Evolutionary conservation across 1,140 invertebrate genomes (phyloP), one percentile per base, ranked within the genome.

Genomic region (Pristionchus pacificus): DNA sequence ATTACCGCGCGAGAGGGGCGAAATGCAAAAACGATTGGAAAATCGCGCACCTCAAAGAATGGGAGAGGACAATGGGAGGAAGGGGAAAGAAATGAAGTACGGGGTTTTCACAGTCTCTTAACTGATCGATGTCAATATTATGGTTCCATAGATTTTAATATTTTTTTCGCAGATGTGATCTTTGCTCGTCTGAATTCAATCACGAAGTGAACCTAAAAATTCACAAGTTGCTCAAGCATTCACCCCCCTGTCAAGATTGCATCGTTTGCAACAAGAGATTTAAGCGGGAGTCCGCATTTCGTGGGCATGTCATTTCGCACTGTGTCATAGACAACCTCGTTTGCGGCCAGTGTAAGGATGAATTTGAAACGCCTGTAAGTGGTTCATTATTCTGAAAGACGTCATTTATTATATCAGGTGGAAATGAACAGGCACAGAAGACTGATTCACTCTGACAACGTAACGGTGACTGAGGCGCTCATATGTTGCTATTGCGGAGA

Each of bases 281-380:
- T 58, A 30, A n/a, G n/a, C 58, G 71, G 6, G 67, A 63, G 24
- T 6, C 65, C 14, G 71, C 65, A 24, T 69, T 25, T 24, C n/a
- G 62, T 19, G 71, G 60, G 14, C 71, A 73, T 65, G 3, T 73
- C 19, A 73, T 58, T 38, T 33, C 33, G 24, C 71, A 73, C 33
- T 24, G 30, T 2, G 58, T 31, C 33, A 0, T 31, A 1, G 71
- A 73, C 30, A 2, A 24, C 29, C 24, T 63, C 27, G 3, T n/a
- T 6, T 73, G 71, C 38, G 25, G 30, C 1, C 15, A 31, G 14
- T 73, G 71, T 24, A 28, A 31, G 27, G 2, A 27, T 13, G 65
- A 68, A 57, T 73, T 73, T 29, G 30, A 68, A n/a, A 63, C 19
- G 59, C 64, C 67, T 25, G 3, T 19, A 24, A 55, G 27, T n/a